Base-by-base conservation (phyloP, 2,113 vertebrate species). In the Zeus faber region DNA sequence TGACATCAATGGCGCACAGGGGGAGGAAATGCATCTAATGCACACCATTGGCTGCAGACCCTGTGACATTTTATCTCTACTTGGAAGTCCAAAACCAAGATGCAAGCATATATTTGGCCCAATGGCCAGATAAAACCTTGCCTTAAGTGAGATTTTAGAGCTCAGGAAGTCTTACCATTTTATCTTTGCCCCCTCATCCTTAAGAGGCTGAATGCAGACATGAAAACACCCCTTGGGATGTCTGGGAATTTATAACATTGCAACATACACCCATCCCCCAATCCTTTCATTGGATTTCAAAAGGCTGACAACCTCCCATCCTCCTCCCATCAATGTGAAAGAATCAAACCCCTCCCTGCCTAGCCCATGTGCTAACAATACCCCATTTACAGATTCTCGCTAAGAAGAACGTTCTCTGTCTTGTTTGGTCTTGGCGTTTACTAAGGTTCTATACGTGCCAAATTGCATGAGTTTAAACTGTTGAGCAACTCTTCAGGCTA, bases 211-310 rank as follows among this genome's bases (percentile, higher is more conserved):
- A 77, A 76, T 77, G 25, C 31, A 65, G 73, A 65, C 55, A 47
- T 72, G 51, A 56, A 55, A 62, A 74, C 64, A 56, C 74, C 77
- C 81, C 65, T 65, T 22, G 68, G 68, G 41, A 57, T 69, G 79
- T 57, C 70, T 33, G 58, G 64, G 64, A 80, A 85, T 85, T 71
- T 85, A 82, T 76, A 79, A 84, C 74, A 74, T 52, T 55, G 72
- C 67, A 64, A 77, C 73, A 76, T 56, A 59, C 56, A 31, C 70
- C 81, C 76, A 75, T 76, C 79, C 81, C 83, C 85, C 72, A 1
- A 65, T 67, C 58, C 61, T 74, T 76, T 81, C 71, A 79, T 74
- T 73, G 67, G 45, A 58, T 55, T 75, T 65, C 63, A 54, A 71
- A 59, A 67, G 77, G 54, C 47, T 72, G 74, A 79, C 79, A 77